phyloP scores from a whole-genome alignment of 2,797 vertebrate genomes.

The Eidolon dupreanum region DNA sequence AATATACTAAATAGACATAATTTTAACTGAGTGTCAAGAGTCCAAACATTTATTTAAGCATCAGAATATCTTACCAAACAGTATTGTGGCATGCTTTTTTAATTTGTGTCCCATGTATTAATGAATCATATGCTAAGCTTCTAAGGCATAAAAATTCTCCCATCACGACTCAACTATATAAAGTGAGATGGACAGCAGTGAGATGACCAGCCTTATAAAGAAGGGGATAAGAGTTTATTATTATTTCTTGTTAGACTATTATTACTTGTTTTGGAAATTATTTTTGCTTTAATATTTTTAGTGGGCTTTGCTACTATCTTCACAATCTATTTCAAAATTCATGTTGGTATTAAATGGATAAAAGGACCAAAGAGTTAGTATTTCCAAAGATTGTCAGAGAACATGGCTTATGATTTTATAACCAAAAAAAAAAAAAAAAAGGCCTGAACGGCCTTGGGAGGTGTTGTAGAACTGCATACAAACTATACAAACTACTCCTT shows the following conservation, averaged over 20 bases:
- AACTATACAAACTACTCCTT: background rate
- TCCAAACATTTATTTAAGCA: slow-evolving; percentile 55
- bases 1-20: slow-evolving; percentile 68
- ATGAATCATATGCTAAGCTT: slow-evolving; percentile 51
- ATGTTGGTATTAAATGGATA: background rate
- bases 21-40: slow-evolving; percentile 66
- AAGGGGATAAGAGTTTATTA: background rate
- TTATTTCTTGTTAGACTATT: background rate
- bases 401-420: background rate
- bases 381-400: slow-evolving; percentile 1
- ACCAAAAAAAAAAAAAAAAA: background rate
- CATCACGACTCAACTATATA: background rate
- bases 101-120: slow-evolving; percentile 49
- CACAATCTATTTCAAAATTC: background rate
- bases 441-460: background rate
- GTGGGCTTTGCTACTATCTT: background rate
- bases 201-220: background rate
- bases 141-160: background rate
- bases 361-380: background rate
- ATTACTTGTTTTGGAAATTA: background rate
- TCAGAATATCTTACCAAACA: slow-evolving; percentile 35
- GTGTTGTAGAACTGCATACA: background rate
- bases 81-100: background rate
- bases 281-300: slow-evolving; percentile 15
- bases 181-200: background rate